phyloP scores from a whole-genome alignment of 2,888 invertebrate species.

The Drosophila bunnanda region DNA sequence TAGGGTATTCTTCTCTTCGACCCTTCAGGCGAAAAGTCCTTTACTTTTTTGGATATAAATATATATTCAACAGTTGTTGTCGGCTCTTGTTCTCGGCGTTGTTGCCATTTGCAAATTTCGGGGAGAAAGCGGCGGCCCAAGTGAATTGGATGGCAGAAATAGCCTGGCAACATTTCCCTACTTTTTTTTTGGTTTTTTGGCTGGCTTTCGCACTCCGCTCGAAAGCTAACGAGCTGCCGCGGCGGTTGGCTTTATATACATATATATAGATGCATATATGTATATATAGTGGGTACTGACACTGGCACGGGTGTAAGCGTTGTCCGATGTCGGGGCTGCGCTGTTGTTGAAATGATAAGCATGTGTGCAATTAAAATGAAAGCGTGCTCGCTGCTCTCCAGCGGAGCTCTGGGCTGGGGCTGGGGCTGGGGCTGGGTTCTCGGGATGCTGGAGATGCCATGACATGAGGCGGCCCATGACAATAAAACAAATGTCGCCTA shows the following conservation, averaged over 20 bases:
- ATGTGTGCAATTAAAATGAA: slow-evolving; percentile 80
- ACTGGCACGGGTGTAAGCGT: slow-evolving; percentile 5
- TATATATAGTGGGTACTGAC: slow-evolving; percentile 10
- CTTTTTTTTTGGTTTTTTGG: slow-evolving; percentile 10
- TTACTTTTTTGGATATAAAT: slow-evolving; percentile 16
- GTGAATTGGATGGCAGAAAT: slow-evolving; percentile 64
- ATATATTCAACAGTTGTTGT: slow-evolving; percentile 70
- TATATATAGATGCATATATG: no score
- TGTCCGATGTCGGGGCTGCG: slow-evolving; percentile 49
- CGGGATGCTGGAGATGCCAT: slow-evolving; percentile 12
- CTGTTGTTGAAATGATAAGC: slow-evolving; percentile 80
- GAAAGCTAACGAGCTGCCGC: slow-evolving; percentile 66
- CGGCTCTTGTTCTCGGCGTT: slow-evolving; percentile 38
- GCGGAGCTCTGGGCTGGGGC: slow-evolving; percentile 40
- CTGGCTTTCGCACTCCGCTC: slow-evolving; percentile 28
- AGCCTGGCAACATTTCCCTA: slow-evolving; percentile 57
- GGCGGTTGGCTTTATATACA: slow-evolving; percentile 19
- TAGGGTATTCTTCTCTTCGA: neutral
- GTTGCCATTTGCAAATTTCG: slow-evolving; percentile 55
- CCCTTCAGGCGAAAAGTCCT: neutral
- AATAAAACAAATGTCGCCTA: slow-evolving; percentile 77
- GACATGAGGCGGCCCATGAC: slow-evolving; percentile 57
- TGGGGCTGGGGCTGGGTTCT: no score
- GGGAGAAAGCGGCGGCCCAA: slow-evolving; percentile 16
- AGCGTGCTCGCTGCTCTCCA: slow-evolving; percentile 66